A percentile compares a stretch with the other conserved stretches of the same genome.
These are phyloP conservation scores for Nerophis lumbriciformis DNA, from an alignment of 2,113 vertebrate species.

Conservation along the genomic window DNA sequence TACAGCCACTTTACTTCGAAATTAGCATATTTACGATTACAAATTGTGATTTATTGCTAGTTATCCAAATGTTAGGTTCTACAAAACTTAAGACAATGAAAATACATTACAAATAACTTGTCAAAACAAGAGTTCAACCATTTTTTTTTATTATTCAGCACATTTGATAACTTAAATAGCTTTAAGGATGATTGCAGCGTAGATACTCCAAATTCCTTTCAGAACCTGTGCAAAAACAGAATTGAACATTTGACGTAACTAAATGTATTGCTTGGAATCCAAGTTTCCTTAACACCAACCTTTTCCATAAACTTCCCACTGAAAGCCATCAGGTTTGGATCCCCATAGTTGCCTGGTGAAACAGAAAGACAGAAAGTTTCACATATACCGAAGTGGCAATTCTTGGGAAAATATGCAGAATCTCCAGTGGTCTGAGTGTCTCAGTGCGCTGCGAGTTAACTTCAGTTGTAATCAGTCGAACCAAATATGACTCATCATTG, in stretches of 20 bases:
- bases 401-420: not conserved
- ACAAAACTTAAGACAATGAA: no score
- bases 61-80: no score
- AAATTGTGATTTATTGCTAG: no score
- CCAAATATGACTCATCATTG: constrained; percentile 56
- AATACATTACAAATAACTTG: no score
- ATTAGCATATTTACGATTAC: no score
- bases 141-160: no score
- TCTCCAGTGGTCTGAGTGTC: constrained; percentile 18
- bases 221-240: not conserved
- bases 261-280: not conserved
- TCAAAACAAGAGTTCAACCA: no score
- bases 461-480: constrained; percentile 56
- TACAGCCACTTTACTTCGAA: no score
- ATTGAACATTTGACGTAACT: not conserved
- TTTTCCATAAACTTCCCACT: not conserved
- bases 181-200: no score
- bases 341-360: not conserved
- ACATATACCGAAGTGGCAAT: not conserved
- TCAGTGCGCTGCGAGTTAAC: constrained; percentile 65
- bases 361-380: not conserved
- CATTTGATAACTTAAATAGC: no score
- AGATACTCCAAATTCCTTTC: not conserved
- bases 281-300: not conserved
- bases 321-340: not conserved